Conservation (phyloP, 2,797 vertebrate genomes). For the Propithecus deckenii region DNA sequence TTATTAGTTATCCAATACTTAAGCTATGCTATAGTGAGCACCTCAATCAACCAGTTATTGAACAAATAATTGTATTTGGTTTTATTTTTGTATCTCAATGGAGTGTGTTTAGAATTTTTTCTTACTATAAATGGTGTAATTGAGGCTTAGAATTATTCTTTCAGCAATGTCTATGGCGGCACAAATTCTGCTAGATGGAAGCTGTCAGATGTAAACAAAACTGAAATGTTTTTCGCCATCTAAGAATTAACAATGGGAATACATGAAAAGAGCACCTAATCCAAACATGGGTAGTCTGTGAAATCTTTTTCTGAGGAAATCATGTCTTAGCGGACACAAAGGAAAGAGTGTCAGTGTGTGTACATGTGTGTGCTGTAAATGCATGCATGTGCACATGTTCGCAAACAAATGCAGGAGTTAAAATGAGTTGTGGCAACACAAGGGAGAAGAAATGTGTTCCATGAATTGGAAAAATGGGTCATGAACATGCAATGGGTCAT, state of each 20-base stretch:
- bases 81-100: not conserved
- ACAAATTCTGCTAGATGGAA: not conserved
- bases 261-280: not conserved
- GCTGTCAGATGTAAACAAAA: not conserved
- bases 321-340: not conserved
- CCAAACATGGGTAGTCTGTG: not conserved
- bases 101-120: not conserved
- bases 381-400: not conserved
- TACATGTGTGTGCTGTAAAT: not conserved
- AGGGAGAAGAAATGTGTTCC: not conserved
- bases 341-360: not conserved
- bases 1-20: not conserved
- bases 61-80: not conserved
- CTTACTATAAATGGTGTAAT: not conserved
- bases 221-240: not conserved
- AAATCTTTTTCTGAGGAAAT: not conserved
- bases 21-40: not conserved
- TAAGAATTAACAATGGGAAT: not conserved
- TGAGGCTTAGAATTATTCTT: not conserved
- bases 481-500: not conserved
- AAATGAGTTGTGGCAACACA: not conserved
- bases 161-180: not conserved
- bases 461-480: not conserved
- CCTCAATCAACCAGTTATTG: not conserved
- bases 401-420: not conserved